Base-by-base conservation (phyloP, 2,113 vertebrate species). In the Aythya baeri region DNA sequence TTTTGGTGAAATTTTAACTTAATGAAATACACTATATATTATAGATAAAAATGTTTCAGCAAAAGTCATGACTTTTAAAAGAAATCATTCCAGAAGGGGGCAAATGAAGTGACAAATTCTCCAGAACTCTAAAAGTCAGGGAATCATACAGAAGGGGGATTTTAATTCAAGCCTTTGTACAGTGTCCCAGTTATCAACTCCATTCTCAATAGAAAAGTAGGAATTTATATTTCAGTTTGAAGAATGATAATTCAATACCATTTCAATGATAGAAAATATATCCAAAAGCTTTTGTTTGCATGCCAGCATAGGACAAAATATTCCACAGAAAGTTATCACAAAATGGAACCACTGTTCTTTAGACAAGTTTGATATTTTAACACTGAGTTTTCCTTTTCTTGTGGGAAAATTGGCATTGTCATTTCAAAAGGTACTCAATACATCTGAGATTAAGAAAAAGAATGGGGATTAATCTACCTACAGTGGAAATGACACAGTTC, bases 91-190 rank as follows among this genome's bases (percentile, higher is more conserved):
- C 27, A 52, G 22, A 46, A 90, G 27, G 14, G 25, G 14, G 26
- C 31, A 94, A 93, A 95, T 84, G 27, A 94, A 72, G 87, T 82
- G 74, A 89, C 68, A 89, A 82, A 77, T 81, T 86, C 73, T 91
- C 52, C 46, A 74, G 50, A 49, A 49, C 21, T 86, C 2, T 63
- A 67, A 86, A 36, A 43, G 21, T 43, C 84, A 26, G 57, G 70
- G 83, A 86, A 93, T 10, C 8, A 93, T 14, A n/a, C 46, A 72
- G 52, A 59, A 83, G 31, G 23, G 61, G 17, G 52, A 85, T 87
- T 85, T 91, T 34, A 94, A 58, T 13, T 34, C 49, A 20, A 91
- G 50, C 52, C 61, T 74, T 93, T 93, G 94, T 79, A 92, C 31
- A 55, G 17, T 41, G 27, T 92, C 70, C 83, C 46, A 83, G 61